Conservation (phyloP, 2,113 vertebrate species). For the Henicopernis longicauda region DNA sequence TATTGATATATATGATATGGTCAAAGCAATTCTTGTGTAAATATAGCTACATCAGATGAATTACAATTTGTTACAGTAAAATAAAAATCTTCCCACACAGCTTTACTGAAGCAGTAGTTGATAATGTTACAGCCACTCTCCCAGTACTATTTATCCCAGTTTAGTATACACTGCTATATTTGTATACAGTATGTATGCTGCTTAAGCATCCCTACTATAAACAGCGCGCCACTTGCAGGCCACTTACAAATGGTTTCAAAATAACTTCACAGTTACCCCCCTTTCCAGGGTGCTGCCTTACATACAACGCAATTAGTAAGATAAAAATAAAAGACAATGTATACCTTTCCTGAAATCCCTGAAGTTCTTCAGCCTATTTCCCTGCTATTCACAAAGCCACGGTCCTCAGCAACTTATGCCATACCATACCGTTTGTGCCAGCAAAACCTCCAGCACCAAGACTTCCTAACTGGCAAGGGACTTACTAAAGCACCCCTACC, state of each 20-base stretch:
- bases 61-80: not conserved
- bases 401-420: not conserved
- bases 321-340: not conserved
- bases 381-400: not conserved
- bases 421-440: not conserved
- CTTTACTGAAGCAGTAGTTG: not conserved
- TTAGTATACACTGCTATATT: not conserved
- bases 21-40: not conserved
- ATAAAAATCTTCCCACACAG: not conserved
- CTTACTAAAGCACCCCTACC: not conserved
- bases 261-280: not conserved
- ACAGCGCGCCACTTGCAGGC: not conserved
- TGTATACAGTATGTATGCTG: not conserved
- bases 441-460: not conserved
- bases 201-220: not conserved
- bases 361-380: not conserved
- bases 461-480: not conserved
- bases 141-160: not conserved
- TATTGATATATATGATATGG: not conserved
- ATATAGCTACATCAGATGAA: not conserved
- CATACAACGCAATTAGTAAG: not conserved
- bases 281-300: not conserved
- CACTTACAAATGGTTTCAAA: not conserved
- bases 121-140: not conserved
- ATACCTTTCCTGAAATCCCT: not conserved